Conservation (phyloP, 2,113 vertebrate genomes). For the Vidua macroura region DNA sequence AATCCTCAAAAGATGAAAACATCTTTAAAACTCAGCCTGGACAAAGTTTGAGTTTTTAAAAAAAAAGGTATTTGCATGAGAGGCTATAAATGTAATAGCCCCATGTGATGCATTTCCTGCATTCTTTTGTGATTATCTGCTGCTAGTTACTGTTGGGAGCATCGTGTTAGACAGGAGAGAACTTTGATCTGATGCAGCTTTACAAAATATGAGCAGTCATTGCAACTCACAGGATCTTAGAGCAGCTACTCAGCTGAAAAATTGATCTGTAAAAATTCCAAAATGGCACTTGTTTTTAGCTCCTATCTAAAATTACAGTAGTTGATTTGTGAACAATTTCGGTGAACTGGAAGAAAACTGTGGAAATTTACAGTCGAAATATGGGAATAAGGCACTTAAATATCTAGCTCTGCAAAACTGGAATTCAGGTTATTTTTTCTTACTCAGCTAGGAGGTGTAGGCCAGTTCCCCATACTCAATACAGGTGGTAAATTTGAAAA, state of each 20-base stretch:
- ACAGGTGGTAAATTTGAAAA: not conserved
- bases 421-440: not conserved
- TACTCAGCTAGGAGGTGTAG: not conserved
- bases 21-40: not conserved
- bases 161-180: not conserved
- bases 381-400: not conserved
- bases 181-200: not conserved
- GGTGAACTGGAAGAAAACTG: not conserved
- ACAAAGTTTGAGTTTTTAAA: not conserved
- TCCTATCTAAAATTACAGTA: not conserved
- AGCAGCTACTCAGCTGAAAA: not conserved
- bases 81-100: not conserved
- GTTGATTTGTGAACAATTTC: not conserved
- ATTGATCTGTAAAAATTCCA: accelerated
- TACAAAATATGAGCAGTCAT: not conserved
- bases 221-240: not conserved
- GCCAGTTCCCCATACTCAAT: not conserved
- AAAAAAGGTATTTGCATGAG: not conserved
- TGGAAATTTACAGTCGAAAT: not conserved
- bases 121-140: not conserved
- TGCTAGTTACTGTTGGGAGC: not conserved
- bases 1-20: not conserved
- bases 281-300: not conserved
- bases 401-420: not conserved
- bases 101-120: not conserved